Evolutionary conservation across 2,888 invertebrate species (phyloP), one percentile per base, ranked within the genome.

Genomic region (Flexamia atlantica): DNA sequence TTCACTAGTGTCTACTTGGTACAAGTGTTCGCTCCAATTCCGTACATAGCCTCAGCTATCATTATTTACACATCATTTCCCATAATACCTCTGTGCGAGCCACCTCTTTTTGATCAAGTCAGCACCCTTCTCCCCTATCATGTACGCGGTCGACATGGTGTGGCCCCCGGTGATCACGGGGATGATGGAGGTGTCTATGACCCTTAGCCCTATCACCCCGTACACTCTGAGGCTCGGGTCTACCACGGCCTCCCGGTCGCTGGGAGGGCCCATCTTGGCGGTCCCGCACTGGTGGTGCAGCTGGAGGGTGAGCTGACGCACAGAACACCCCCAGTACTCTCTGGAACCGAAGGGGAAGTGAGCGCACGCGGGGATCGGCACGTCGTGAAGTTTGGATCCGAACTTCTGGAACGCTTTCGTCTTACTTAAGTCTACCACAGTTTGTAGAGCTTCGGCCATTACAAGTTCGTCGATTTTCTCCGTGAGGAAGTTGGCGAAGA

Each of bases 231-330:
- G 89, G 17, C 91, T 87, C 0, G 90, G 86, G 87, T 92, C 91
- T 0, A 94, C 92, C 0, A 94, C 93, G 0, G 92, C 90, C 0
- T 87, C 87, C 0, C 88, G 87, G 87, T 93, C 92, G 0, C 85
- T 83, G 0, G 86, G 84, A 0, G 90, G 89, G 0, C 94, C 95
- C 94, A 95, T 95, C 89, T 93, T 94, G 76, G 92, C 93, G 0
- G 94, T 95, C 72, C 95, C 94, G 0, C 93, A 93, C 0, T 94
- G 93, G 88, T 96, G 95, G 89, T 94, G 95, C 36, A 92, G 88
- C 0, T 93, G 92, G 0, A 91, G 90, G 9, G 91, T 91, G 89
- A 93, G 90, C 85, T 92, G 90, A 20, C 91, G 90, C 7, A 92
- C 91, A 53, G 92, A 91, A 88, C 94, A 94, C 85, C 90, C 90